Conservation (phyloP, 92 coral and sea anemone genomes). For the Plumapathes pennacea region DNA sequence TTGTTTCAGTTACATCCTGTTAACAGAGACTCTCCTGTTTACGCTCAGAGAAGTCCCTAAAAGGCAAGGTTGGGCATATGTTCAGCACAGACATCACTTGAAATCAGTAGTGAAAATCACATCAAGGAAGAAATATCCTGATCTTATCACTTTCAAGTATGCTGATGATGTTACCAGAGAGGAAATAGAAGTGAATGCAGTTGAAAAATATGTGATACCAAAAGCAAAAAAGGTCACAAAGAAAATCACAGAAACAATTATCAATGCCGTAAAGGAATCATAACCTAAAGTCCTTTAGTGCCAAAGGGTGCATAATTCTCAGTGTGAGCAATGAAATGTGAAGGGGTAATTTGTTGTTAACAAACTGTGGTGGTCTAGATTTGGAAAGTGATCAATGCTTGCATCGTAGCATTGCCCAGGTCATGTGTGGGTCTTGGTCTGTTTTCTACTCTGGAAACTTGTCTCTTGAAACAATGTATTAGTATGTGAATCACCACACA, state of each 20-base stretch:
- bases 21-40: slow-evolving; percentile 87
- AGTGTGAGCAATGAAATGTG: too few relatives aligned
- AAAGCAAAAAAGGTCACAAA: slow-evolving; percentile 78
- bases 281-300: too few relatives aligned
- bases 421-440: too few relatives aligned
- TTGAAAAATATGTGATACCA: slow-evolving; percentile 81
- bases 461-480: too few relatives aligned
- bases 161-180: slow-evolving; percentile 52
- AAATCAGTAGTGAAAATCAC: slow-evolving; percentile 76
- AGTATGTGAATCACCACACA: too few relatives aligned
- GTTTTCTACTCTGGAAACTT: too few relatives aligned
- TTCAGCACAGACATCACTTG: slow-evolving; percentile 85
- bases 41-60: slow-evolving; percentile 83
- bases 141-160: slow-evolving; percentile 85
- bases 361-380: too few relatives aligned
- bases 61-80: slow-evolving; percentile 87
- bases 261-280: slow-evolving; percentile 57
- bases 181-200: slow-evolving; percentile 41
- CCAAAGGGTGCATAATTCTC: too few relatives aligned
- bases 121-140: slow-evolving; percentile 91
- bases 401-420: too few relatives aligned
- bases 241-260: slow-evolving; percentile 83
- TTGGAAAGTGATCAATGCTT: too few relatives aligned
- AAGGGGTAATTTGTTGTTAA: too few relatives aligned
- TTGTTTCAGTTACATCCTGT: slow-evolving; percentile 69